Percentiles rank a stretch among this genome's conserved stretches.
Conservation (phyloP, 2,797 vertebrate species). For the Falco naumanni region DNA sequence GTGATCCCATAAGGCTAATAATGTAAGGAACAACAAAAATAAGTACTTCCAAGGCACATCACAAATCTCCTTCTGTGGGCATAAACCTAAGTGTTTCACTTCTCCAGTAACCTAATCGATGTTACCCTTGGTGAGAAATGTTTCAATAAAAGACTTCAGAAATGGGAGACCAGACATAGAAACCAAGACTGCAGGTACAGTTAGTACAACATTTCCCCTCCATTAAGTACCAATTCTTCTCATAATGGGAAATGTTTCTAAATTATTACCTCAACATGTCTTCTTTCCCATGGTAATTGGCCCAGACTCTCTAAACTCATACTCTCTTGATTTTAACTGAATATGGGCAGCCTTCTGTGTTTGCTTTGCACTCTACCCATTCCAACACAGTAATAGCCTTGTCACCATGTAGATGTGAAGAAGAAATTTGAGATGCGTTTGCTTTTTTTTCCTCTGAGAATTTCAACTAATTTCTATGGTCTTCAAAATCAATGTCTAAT, state of each 20-base stretch:
- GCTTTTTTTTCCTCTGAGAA: not conserved
- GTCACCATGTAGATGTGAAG: not conserved
- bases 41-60: not conserved
- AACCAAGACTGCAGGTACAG: not conserved
- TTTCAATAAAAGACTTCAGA: not conserved
- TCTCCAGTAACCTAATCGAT: not conserved
- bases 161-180: not conserved
- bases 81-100: not conserved
- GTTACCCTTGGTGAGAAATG: not conserved
- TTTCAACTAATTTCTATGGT: not conserved
- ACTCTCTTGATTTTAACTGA: not conserved
- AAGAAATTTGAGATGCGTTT: not conserved
- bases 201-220: not conserved
- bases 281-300: not conserved
- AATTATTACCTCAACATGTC: not conserved
- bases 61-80: not conserved
- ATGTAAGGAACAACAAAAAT: not conserved
- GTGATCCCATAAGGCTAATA: not conserved
- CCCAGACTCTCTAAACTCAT: not conserved
- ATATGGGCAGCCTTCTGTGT: not conserved
- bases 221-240: not conserved
- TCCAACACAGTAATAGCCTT: not conserved
- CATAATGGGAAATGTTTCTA: not conserved
- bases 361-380: not conserved
- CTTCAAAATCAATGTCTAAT: not conserved